Evolutionary conservation across 1,140 invertebrate species (phyloP).

Genomic region (Hyposmocoma kahamanoa): DNA sequence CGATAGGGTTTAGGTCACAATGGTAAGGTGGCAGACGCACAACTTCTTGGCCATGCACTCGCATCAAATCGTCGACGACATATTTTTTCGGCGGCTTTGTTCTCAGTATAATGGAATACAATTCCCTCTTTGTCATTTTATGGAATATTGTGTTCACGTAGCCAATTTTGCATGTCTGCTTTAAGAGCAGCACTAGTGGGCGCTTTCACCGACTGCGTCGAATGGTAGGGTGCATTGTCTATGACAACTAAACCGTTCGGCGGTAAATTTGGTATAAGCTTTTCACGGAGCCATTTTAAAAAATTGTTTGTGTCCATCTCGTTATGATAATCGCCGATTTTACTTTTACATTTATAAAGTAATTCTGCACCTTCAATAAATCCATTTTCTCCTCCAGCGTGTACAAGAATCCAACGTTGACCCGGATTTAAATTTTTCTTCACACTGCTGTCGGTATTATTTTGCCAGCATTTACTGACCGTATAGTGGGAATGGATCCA

Average conservation of each 20-base stretch:
- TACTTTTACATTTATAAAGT: constrained; percentile 21
- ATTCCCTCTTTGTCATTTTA: constrained; percentile 18
- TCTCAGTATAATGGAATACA: constrained; percentile 14
- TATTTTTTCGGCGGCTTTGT: constrained; percentile 20
- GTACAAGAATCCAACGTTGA: constrained; percentile 24
- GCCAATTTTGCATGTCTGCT: constrained; percentile 21
- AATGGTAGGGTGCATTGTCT: constrained; percentile 54
- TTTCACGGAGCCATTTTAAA: constrained; percentile 21
- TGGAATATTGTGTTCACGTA: constrained; percentile 6
- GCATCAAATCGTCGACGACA: constrained; percentile 15
- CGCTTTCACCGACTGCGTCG: constrained; percentile 21
- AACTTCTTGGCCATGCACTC: constrained; percentile 20
- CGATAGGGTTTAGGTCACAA: constrained; percentile 20
- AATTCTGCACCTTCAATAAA: constrained; percentile 25
- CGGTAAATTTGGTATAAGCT: constrained; percentile 24
- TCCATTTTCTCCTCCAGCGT: constrained; percentile 23
- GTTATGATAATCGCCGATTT: constrained; percentile 21
- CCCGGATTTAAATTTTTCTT: constrained; percentile 12
- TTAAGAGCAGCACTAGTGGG: constrained; percentile 22
- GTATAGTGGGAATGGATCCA: constrained; percentile 21
- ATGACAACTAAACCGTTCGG: constrained; percentile 28
- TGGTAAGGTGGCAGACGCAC: constrained; percentile 20
- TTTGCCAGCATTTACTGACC: constrained; percentile 18
- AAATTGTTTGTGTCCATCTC: constrained; percentile 28
- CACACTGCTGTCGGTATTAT: constrained; percentile 5